Conservation (phyloP, 1,140 invertebrate genomes). For the Cydia amplana region DNA sequence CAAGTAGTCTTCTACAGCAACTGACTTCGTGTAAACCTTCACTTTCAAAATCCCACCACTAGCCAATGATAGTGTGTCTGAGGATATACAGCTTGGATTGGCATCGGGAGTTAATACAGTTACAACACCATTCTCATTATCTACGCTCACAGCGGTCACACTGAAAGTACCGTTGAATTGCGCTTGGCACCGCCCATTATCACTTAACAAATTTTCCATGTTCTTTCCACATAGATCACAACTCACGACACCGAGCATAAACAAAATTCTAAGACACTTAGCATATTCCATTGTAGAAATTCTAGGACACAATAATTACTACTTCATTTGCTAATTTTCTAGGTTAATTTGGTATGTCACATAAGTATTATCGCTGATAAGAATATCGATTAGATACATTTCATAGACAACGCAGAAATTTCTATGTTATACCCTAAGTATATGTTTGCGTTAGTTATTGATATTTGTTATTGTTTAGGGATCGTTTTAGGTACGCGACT, state of each 20-base stretch:
- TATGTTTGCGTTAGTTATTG: background rate
- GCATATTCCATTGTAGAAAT: constrained; percentile 1
- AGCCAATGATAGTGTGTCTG: background rate
- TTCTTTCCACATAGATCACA: background rate
- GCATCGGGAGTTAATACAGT: background rate
- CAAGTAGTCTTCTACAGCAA: background rate
- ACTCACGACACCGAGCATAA: background rate
- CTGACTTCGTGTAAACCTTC: background rate
- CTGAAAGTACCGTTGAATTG: background rate
- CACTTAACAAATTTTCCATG: background rate
- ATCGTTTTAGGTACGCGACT: background rate
- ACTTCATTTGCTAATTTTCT: constrained; percentile 16
- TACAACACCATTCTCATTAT: background rate
- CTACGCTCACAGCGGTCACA: background rate
- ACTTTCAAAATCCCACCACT: background rate
- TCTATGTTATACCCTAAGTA: background rate
- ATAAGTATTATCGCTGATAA: constrained; percentile 26
- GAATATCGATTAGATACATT: constrained; percentile 30
- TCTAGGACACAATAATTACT: background rate
- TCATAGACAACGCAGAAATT: background rate
- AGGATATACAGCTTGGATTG: background rate
- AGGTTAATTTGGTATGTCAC: constrained; percentile 30
- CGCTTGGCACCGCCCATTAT: background rate
- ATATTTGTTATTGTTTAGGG: background rate
- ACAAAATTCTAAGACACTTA: background rate